Evolutionary conservation across 1,140 invertebrate species (phyloP), one percentile per base, ranked within the genome.

Genomic region (Conus betulinus): DNA sequence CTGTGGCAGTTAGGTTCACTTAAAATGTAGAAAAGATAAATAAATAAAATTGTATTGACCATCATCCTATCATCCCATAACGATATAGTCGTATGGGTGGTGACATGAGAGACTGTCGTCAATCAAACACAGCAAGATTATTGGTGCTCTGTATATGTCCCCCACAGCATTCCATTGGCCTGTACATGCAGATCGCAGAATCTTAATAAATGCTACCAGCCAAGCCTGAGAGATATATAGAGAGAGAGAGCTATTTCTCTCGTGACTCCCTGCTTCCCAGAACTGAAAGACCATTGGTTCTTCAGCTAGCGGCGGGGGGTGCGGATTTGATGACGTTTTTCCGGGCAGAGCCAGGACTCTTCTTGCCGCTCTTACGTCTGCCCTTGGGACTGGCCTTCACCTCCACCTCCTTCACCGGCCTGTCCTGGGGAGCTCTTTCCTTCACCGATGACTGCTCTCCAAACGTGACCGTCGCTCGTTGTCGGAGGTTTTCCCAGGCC

Each of bases 401-500:
- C 20, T 91, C 82, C 15, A 87, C 88, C 23, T 91, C 90, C 52
- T 91, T 91, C 25, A 86, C 89, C 0, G 91, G 92, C 53, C 92
- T 81, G 81, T 93, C 92, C n/a, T 92, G 90, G 25, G 88, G 82
- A 84, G 92, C 90, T 11, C 92, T 88, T 39, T 88, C 90, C 76
- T 93, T 93, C 25, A 91, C 88, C 1, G 91, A 91, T 10, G 92
- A 93, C 79, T 93, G 93, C 15, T 93, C 91, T 1, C 87, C 90
- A 74, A 89, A 91, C 53, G 78, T 89, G 0, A 93, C 87, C 8
- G 89, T 85, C 10, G 89, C 90, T 55, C 91, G 90, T 17, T 91
- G 86, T 2, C 91, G 84, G 8, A 95, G 90, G 86, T 93, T 94
- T 88, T 93, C 92, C 91, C 92, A 95, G 52, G 92, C 92, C 88